Evolutionary conservation across 37 sponge, comb jelly and placozoan species (phyloP).

Genomic region (Beroe ovata): DNA sequence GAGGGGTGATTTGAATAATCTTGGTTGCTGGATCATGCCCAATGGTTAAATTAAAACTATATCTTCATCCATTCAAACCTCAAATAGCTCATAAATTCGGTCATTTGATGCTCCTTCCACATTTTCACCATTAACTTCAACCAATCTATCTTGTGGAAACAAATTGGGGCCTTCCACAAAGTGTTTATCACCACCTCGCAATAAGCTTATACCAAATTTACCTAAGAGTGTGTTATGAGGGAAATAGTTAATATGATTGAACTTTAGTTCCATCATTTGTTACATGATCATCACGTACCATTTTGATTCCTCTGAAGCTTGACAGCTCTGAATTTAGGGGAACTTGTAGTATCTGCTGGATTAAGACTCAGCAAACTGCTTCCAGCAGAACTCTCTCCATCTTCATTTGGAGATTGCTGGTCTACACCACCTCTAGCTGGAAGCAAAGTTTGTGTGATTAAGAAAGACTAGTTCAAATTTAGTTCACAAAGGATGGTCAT

Average conservation of each 20-base stretch:
- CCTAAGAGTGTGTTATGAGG: background rate
- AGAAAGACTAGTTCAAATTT: too few relatives aligned
- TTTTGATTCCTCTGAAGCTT: slow-evolving; percentile 14
- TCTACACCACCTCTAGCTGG: slow-evolving; percentile 16
- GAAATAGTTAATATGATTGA: background rate
- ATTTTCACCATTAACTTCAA: slow-evolving; percentile 84
- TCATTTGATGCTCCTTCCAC: slow-evolving; percentile 84
- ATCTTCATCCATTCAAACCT: too few relatives aligned
- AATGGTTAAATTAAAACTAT: too few relatives aligned
- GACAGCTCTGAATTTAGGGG: slow-evolving; percentile 45
- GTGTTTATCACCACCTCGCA: slow-evolving; percentile 40
- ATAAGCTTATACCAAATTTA: slow-evolving; percentile 44
- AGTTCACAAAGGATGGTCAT: too few relatives aligned
- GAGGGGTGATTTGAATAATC: too few relatives aligned
- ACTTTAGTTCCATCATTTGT: too few relatives aligned
- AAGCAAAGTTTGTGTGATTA: background rate
- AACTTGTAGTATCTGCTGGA: slow-evolving; percentile 46
- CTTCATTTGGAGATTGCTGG: slow-evolving; percentile 36
- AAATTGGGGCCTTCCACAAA: slow-evolving; percentile 66
- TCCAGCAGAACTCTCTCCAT: slow-evolving; percentile 40
- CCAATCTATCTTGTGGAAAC: slow-evolving; percentile 85
- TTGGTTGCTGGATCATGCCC: too few relatives aligned
- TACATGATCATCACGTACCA: too few relatives aligned
- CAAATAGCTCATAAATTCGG: slow-evolving; percentile 85
- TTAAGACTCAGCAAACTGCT: slow-evolving; percentile 40